Evolutionary conservation across 2,113 vertebrate genomes (phyloP).

Genomic region (Oophaga pumilio): DNA sequence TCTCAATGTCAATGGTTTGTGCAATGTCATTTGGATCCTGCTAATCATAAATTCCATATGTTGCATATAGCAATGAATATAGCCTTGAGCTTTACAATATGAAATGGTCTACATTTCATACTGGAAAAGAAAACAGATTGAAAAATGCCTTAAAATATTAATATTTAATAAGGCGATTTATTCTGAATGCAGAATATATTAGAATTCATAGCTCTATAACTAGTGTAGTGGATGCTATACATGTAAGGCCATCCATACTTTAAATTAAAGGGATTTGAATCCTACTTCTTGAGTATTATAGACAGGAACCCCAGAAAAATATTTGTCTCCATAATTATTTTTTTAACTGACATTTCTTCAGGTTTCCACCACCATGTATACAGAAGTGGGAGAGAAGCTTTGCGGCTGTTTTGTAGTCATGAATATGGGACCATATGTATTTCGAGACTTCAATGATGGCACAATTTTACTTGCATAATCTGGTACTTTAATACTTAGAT

Average conservation of each 20-base stretch:
- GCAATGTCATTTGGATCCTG: conserved; percentile 21
- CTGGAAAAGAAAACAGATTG: neutral
- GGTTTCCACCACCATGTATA: too few relatives aligned
- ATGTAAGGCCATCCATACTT: neutral
- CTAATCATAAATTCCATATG: conserved; percentile 10
- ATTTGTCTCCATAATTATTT: too few relatives aligned
- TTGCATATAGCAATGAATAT: neutral
- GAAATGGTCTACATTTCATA: neutral
- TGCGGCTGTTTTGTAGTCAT: too few relatives aligned
- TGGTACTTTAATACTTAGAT: too few relatives aligned
- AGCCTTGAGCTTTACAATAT: neutral
- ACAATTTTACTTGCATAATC: too few relatives aligned
- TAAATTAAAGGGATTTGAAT: neutral
- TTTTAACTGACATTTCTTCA: too few relatives aligned
- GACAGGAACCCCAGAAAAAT: neutral
- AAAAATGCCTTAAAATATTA: neutral
- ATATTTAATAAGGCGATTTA: neutral
- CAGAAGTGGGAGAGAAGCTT: too few relatives aligned
- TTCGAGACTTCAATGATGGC: too few relatives aligned
- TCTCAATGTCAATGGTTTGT: conserved; percentile 21
- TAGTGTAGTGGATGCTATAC: neutral
- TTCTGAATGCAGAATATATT: too few relatives aligned
- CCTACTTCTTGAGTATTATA: too few relatives aligned
- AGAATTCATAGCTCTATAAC: neutral
- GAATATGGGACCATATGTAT: too few relatives aligned